phyloP scores from a whole-genome alignment of 2,797 vertebrate species.

The Podarcis lilfordi region DNA sequence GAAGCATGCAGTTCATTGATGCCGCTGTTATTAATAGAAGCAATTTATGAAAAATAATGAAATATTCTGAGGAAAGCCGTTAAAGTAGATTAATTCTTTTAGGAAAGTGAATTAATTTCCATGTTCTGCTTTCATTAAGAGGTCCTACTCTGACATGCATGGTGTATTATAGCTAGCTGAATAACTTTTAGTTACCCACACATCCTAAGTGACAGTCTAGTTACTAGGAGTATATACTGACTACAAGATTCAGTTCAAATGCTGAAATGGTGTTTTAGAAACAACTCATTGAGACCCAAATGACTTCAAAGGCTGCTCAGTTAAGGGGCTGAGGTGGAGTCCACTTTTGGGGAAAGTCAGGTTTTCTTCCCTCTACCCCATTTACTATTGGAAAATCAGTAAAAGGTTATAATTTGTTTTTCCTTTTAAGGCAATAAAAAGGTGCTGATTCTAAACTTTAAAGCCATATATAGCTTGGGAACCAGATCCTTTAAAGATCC shows the following conservation, averaged over 20 bases:
- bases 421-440: background rate
- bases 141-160: background rate
- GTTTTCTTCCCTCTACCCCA: too few relatives aligned
- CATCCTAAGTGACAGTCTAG: background rate
- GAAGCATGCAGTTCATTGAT: background rate
- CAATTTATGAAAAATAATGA: background rate
- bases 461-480: background rate
- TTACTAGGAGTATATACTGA: too few relatives aligned
- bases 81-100: background rate
- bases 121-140: background rate
- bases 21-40: slow-evolving; percentile 10
- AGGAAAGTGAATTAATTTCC: slow-evolving; percentile 2
- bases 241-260: background rate
- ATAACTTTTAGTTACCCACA: background rate
- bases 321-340: too few relatives aligned
- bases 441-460: background rate
- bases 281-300: too few relatives aligned
- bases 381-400: too few relatives aligned
- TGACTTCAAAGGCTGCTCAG: too few relatives aligned
- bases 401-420: too few relatives aligned
- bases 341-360: too few relatives aligned
- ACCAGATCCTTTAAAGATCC: background rate
- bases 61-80: background rate
- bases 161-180: background rate
- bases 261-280: too few relatives aligned